Percentiles rank a stretch among this genome's conserved stretches.
Evolutionary conservation across 2,113 vertebrate genomes (phyloP).

Genomic region (Indicator indicator): DNA sequence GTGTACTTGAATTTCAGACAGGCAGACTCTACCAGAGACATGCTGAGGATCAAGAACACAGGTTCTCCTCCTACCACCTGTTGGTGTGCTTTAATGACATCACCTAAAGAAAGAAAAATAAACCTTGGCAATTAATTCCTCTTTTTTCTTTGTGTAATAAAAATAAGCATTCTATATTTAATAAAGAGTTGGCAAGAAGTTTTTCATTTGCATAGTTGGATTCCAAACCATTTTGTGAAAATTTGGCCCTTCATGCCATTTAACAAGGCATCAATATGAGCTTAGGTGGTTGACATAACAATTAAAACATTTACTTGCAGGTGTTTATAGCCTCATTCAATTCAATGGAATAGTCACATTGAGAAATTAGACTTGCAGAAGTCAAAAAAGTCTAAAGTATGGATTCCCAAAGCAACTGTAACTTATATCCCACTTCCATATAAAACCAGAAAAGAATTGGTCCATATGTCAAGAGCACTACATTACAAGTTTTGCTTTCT

Average conservation of each 20-base stretch:
- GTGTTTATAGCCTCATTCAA: not conserved
- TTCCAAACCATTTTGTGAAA: not conserved
- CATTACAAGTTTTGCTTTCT: not conserved
- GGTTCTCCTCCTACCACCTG: not conserved
- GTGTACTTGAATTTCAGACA: not conserved
- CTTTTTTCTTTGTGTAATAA: not conserved
- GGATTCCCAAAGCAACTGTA: constrained; percentile 13
- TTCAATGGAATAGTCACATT: not conserved
- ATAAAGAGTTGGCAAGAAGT: not conserved
- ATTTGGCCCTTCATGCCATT: not conserved
- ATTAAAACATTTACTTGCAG: not conserved
- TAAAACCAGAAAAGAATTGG: not conserved
- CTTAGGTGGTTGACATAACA: not conserved
- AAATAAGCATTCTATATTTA: not conserved
- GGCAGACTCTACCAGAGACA: not conserved
- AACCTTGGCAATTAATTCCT: not conserved
- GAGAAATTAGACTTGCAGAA: not conserved
- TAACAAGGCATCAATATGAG: not conserved
- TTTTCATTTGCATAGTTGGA: not conserved
- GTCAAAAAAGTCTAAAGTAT: not conserved
- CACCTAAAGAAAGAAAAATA: not conserved
- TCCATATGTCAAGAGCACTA: not conserved
- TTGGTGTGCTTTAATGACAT: not conserved
- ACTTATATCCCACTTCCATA: not conserved
- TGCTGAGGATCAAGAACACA: accelerated